Base-by-base conservation (phyloP, 2,888 invertebrate species). In the Euclidia mi region DNA sequence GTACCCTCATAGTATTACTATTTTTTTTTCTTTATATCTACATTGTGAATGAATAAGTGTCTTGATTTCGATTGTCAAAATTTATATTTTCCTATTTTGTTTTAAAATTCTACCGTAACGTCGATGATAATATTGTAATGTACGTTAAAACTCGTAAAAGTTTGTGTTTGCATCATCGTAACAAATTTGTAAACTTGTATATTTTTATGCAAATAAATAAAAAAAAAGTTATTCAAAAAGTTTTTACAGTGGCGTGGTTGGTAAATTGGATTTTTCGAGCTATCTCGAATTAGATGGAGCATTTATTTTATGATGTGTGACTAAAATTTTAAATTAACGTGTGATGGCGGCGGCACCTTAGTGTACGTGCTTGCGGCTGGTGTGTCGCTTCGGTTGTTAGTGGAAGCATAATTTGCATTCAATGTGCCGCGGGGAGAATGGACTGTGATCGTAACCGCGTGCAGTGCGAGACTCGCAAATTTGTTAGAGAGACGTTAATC, bases 341-440 rank as follows among this genome's bases (percentile, higher is more conserved):
- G 38, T 50, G 53, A 25, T 45, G 32, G 35, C 14, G 31, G n/a
- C n/a, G n/a, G n/a, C 9, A 29, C 28, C 12, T 20, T 28, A 20
- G 40, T 20, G 57, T 53, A 69, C 59, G 65, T 72, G 64, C 32
- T 51, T n/a, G n/a, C n/a, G 7, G 45, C 48, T 29, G 66, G 41
- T 55, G 62, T 60, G 63, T 38, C 45, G 41, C 56, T 58, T 56
- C 38, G 28, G 58, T 52, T 64, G 66, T 60, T 57, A 44, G 59
- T 50, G 53, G 50, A 49, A 75, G 65, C 65, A 63, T 73, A 77
- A 85, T 84, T 85, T 79, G 80, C 80, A 82, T 84, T 78, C 73
- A 84, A 80, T 79, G 74, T 72, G 72, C 56, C 63, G 56, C 57
- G 59, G 57, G 53, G 57, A 57, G 56, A 71, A 69, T 71, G 61